Conservation (phyloP, 2,113 vertebrate species). For the Felis catus region F.catus_Fca126_mat1.0 CM031418.1:76675501-76676000, state of each 20-base stretch:
- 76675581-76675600: background rate
- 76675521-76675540: background rate
- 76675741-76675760: background rate
- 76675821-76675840: background rate
- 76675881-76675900: background rate
- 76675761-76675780: too few species aligned
- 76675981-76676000: background rate
- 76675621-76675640: background rate
- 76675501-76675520: background rate
- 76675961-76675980: background rate
- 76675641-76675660: background rate
- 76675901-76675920: background rate
- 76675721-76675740: background rate
- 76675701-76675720: background rate
- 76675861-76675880: background rate
- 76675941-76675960: background rate
- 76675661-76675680: background rate
- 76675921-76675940: too few species aligned
- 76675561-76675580: conserved; percentile 13
- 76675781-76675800: background rate
- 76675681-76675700: background rate
- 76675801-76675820: background rate
- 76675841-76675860: background rate
- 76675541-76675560: background rate
- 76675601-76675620: background rate